These are phyloP conservation scores for Mycteria americana DNA, from an alignment of 2,797 vertebrate genomes.

Conservation along the genomic window DNA sequence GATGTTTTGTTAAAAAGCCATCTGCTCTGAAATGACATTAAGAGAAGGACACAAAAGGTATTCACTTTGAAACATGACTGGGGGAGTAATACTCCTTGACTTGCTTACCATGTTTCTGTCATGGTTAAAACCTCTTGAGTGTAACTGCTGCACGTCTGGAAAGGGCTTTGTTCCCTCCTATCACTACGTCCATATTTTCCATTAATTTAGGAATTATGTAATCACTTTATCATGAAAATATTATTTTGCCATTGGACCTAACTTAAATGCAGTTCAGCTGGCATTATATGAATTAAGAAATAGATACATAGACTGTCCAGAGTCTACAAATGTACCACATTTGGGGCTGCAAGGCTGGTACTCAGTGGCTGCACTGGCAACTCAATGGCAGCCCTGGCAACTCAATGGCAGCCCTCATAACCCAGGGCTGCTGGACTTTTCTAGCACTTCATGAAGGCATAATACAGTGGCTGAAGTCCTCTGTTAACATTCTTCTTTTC, in stretches of 20 bases:
- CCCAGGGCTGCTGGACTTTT: not conserved
- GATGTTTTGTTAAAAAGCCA: not conserved
- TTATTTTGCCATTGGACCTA: constrained; percentile 7
- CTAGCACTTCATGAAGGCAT: not conserved
- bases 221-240: not conserved
- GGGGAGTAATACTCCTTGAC: not conserved
- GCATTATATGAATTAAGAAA: not conserved
- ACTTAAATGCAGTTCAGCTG: not conserved
- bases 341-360: not conserved
- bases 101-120: not conserved
- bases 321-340: not conserved
- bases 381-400: not conserved
- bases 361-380: not conserved
- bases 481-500: not conserved
- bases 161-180: not conserved
- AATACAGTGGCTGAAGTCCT: no score
- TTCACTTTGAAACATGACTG: not conserved
- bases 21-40: not conserved
- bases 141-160: not conserved
- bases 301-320: not conserved
- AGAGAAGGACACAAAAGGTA: not conserved
- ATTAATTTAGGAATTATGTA: not conserved
- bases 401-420: not conserved
- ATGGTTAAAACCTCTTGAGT: not conserved
- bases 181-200: not conserved